These are phyloP conservation scores for Anguilla marmorata DNA, from an alignment of 2,797 vertebrate species.

Conservation along the genomic window DNA sequence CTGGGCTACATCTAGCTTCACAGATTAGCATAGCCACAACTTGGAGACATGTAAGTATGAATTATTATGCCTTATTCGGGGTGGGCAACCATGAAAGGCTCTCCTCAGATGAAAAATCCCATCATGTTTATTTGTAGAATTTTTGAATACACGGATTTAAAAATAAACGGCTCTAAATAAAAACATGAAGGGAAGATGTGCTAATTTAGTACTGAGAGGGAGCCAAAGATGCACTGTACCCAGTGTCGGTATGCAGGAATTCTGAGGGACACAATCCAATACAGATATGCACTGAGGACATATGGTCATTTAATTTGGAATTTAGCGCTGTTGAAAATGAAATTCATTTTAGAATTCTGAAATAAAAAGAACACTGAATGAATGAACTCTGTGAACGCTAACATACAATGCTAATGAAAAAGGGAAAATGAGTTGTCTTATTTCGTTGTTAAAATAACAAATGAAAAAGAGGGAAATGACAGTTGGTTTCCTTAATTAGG, in stretches of 20 bases:
- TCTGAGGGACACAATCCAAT: not conserved
- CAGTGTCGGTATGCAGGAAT: not conserved
- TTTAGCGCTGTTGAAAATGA: not conserved
- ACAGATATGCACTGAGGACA: not conserved
- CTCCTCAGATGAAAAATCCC: not conserved
- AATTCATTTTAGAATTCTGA: not conserved
- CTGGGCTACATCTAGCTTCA: too few relatives aligned
- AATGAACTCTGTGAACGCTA: not conserved
- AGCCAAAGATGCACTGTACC: not conserved
- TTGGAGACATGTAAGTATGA: too few relatives aligned
- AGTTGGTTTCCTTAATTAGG: not conserved
- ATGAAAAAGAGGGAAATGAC: not conserved
- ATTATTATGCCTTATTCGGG: too few relatives aligned
- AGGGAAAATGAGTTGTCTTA: not conserved
- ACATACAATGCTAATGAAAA: not conserved
- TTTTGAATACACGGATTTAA: not conserved
- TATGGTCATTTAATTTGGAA: not conserved
- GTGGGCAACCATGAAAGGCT: not conserved
- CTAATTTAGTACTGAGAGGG: not conserved
- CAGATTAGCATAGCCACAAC: too few relatives aligned
- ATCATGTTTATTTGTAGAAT: not conserved
- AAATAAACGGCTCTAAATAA: not conserved
- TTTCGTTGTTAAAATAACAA: not conserved
- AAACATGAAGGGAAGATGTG: not conserved
- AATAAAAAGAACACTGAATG: not conserved